phyloP scores from a whole-genome alignment of 2,888 invertebrate genomes.

The Bruchidius siliquastri region DNA sequence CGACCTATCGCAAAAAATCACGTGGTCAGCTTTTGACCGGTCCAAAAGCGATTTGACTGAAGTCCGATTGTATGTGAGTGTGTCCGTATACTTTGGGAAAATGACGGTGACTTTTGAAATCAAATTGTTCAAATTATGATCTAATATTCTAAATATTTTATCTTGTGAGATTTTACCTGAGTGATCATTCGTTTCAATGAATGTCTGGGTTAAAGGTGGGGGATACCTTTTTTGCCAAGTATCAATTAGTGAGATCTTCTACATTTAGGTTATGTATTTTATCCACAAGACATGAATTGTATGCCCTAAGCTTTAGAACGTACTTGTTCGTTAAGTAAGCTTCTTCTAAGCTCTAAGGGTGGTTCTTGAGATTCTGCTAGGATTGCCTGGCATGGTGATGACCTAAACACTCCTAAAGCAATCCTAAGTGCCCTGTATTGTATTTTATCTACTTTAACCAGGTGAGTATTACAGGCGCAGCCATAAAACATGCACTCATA shows the following conservation, averaged over 20 bases:
- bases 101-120: background rate
- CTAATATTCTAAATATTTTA: background rate
- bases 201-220: background rate
- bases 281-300: background rate
- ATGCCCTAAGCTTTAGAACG: background rate
- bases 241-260: background rate
- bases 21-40: background rate
- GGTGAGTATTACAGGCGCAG: constrained; percentile 1
- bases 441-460: background rate
- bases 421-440: background rate
- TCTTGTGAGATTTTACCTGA: background rate
- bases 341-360: background rate
- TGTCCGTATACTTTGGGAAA: background rate
- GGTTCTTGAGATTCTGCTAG: constrained; percentile 6
- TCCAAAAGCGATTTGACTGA: background rate
- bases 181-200: background rate
- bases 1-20: background rate
- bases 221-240: background rate
- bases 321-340: background rate
- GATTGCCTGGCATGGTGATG: constrained; percentile 3
- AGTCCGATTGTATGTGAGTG: background rate
- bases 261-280: background rate
- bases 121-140: background rate
- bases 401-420: background rate
- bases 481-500: constrained; percentile 5